phyloP scores from a whole-genome alignment of 2,113 vertebrate genomes.

The Equus quagga region DNA sequence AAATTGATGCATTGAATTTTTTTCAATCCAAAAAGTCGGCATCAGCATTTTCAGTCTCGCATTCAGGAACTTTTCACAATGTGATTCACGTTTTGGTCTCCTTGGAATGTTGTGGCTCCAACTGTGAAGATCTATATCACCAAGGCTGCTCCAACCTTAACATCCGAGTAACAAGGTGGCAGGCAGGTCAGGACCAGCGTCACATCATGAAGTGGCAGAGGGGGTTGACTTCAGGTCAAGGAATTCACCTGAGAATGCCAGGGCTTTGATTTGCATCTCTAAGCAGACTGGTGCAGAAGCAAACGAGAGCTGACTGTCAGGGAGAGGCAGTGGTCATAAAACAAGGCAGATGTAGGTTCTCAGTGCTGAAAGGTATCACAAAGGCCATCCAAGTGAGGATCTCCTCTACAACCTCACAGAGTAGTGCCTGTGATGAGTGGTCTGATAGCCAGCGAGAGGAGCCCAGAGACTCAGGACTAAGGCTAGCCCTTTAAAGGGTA shows the following conservation, averaged over 20 bases:
- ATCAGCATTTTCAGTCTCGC: not conserved
- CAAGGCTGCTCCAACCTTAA: not conserved
- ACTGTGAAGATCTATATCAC: not conserved
- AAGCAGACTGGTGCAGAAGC: not conserved
- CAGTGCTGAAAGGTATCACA: not conserved
- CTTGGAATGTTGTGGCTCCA: not conserved
- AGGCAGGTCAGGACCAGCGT: not conserved
- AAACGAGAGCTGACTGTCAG: not conserved
- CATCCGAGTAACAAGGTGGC: not conserved
- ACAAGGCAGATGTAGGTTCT: not conserved
- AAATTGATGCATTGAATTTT: not conserved
- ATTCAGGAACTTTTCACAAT: not conserved
- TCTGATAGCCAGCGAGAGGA: not conserved
- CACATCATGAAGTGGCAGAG: not conserved
- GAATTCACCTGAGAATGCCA: not conserved
- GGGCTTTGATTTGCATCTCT: not conserved
- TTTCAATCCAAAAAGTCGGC: not conserved
- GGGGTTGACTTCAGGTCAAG: not conserved
- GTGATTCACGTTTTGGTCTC: not conserved
- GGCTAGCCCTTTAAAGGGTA: not conserved
- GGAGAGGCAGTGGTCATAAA: not conserved
- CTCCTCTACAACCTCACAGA: accelerated
- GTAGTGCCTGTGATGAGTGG: not conserved
- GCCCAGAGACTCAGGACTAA: not conserved
- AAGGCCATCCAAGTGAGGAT: not conserved